Base-by-base conservation (phyloP, 2,797 vertebrate genomes). In the Dermochelys coriacea region DNA sequence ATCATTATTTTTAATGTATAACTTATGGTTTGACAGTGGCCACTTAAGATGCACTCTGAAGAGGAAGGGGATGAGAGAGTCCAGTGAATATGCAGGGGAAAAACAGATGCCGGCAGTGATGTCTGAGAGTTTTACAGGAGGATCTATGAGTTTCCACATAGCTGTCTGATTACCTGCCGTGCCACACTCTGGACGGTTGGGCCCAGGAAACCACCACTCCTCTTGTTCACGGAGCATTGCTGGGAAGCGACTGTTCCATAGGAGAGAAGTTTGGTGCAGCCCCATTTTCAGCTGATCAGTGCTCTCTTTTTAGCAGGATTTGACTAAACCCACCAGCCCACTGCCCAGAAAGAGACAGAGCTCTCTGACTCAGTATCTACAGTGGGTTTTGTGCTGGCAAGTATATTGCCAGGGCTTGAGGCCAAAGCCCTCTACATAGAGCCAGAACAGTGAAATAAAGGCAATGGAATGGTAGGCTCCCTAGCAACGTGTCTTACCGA, bases 21-120 rank as follows among this genome's bases (percentile, higher is more conserved):
- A 71, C 31, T 84, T 68, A 85, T 92, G 94, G 94, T 90, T 96
- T 94, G 95, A 96, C 77, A 93, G 87, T 96, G 95, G 96, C 94
- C 94, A 91, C 95, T 92, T 84, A 97, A 96, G 95, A 86, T 82
- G 49, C 27, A 37, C 18, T 80, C 82, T 59, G 91, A 95, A 91
- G 74, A 82, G 93, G 27, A 95, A 12, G 49, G 71, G 41, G 68
- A 80, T 86, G 37, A 64, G n/a, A 96, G 55, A 94, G 5, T 49
- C 23, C 45, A 68, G 57, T 84, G 47, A 41, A 95, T 84, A 34
- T 4, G 21, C 9, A 78, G 61, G 3, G 9, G 27, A 45, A 7
- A 59, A 86, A 49, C 90, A 31, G 9, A 52, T 86, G 47, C 75
- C 84, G 49, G 10, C 64, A 57, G 5, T 2, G 6, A 9, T 64